Evolutionary conservation across 2,113 vertebrate genomes (phyloP).

Genomic region (Danio rerio): GRCz12tu NC_133178.1:22190501-22191000

Average conservation of each 20-base stretch:
- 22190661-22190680: slow-evolving; percentile 91
- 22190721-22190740: slow-evolving; percentile 54
- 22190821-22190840: background rate
- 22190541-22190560: slow-evolving; percentile 64
- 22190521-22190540: slow-evolving; percentile 70
- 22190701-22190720: slow-evolving; percentile 69
- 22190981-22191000: slow-evolving; percentile 35
- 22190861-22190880: slow-evolving; percentile 46
- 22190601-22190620: slow-evolving; percentile 78
- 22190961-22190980: slow-evolving; percentile 37
- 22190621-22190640: slow-evolving; percentile 87
- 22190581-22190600: slow-evolving; percentile 63
- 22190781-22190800: slow-evolving; percentile 61
- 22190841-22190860: slow-evolving; percentile 60
- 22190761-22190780: slow-evolving; percentile 63
- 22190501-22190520: slow-evolving; percentile 87
- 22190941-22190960: slow-evolving; percentile 52
- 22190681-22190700: slow-evolving; percentile 92
- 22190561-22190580: slow-evolving; percentile 61
- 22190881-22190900: slow-evolving; percentile 62
- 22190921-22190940: slow-evolving; percentile 54
- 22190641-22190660: slow-evolving; percentile 86
- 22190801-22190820: slow-evolving; percentile 52
- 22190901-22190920: slow-evolving; percentile 28
- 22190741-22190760: slow-evolving; percentile 27